Percentiles rank a stretch among this genome's conserved stretches.
These are phyloP conservation scores for Lepidotrigona ventralis DNA, from an alignment of 1,140 invertebrate species.

Conservation along the genomic window DNA sequence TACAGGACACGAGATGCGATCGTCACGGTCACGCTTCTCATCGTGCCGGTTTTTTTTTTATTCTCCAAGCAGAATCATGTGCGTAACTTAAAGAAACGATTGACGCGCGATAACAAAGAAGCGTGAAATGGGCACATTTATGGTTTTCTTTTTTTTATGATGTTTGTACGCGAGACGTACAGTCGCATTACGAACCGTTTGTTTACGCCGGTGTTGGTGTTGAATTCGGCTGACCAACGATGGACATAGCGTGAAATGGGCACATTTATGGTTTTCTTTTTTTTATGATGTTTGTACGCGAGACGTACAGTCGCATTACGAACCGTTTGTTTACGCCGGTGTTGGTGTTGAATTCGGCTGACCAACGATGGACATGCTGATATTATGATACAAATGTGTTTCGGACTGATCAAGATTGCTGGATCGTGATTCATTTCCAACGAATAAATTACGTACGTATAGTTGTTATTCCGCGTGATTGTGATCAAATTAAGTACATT, in stretches of 20 bases:
- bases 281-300: neutral
- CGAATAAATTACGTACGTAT: constrained; percentile 28
- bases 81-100: neutral
- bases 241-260: too few relatives aligned
- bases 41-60: neutral
- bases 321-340: constrained; percentile 19
- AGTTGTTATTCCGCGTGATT: neutral
- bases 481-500: neutral
- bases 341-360: neutral
- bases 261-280: too few relatives aligned
- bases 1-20: constrained; percentile 38
- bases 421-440: constrained; percentile 19
- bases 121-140: neutral
- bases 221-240: neutral
- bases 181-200: neutral
- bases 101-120: neutral
- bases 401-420: constrained; percentile 25
- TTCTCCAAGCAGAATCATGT: neutral
- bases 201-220: constrained; percentile 19
- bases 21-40: constrained; percentile 24
- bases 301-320: neutral
- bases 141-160: neutral
- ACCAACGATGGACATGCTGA: constrained; percentile 16
- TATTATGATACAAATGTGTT: constrained; percentile 22
- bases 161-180: neutral